Base-by-base conservation (phyloP, 2,888 invertebrate species). In the Mechanitis mazaeus region DNA sequence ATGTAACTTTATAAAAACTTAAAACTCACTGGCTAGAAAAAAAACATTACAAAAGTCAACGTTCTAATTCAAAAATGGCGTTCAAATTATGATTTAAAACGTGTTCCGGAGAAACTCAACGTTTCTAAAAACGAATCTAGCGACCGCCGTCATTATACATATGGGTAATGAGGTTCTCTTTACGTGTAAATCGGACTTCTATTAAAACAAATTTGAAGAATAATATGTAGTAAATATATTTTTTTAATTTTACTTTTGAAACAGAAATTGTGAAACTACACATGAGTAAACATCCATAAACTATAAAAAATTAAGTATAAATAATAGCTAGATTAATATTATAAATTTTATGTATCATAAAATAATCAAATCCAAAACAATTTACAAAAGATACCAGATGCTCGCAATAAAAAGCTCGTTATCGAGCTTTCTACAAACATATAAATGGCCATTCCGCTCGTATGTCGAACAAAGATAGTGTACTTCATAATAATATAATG, bases 401-500 rank as follows among this genome's bases (percentile, higher is more conserved):
- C 38, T 47, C 64, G 66, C 58, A 69, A 66, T 69, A 68, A 68
- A 68, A 64, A 65, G 65, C 64, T 67, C 66, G 62, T 67, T 63
- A 63, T 63, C 57, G 61, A 68, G 64, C 64, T 66, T 66, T 69
- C 64, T 66, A 55, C 53, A 64, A 64, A 68, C 60, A 68, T 63
- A 46, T 63, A 66, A 69, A 81, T 79, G 86, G 77, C 87, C 87
- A 77, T 77, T 78, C 77, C 68, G 72, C 84, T 84, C 84, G 75
- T 77, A 77, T 81, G 85, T 77, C 75, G 69, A 76, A 77, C 75
- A 76, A 84, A 87, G 84, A 88, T 88, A 87, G 88, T 87, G 89
- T 90, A 89, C 89, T 90, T 88, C 87, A 87, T 88, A 89, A 86
- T 87, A 88, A 87, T 90, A 89, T 89, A 89, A 90, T 89, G 90